phyloP scores from a whole-genome alignment of 2,888 invertebrate species.

The Hypercompe scribonia region DNA sequence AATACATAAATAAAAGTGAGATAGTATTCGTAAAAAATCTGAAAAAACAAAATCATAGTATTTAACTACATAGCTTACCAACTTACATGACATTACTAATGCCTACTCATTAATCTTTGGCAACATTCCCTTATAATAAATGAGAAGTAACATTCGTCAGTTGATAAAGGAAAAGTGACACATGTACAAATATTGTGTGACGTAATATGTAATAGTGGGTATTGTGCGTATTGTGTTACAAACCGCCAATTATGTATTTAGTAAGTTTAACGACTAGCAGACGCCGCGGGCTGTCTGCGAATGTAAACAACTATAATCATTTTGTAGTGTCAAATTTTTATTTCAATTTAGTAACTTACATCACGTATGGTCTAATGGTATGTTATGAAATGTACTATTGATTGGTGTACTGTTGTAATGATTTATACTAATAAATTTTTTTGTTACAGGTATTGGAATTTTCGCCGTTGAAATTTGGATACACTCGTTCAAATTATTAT shows the following conservation, averaged over 20 bases:
- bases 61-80: neutral
- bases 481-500: neutral
- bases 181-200: slow-evolving; percentile 23
- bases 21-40: no score
- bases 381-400: slow-evolving; percentile 16
- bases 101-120: neutral
- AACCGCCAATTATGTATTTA: slow-evolving; percentile 53
- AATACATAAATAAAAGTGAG: no score
- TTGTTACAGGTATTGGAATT: slow-evolving; percentile 23
- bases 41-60: neutral
- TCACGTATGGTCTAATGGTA: slow-evolving; percentile 6
- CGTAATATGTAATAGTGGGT: slow-evolving; percentile 40
- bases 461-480: neutral
- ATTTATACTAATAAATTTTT: slow-evolving; percentile 13
- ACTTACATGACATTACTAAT: neutral
- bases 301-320: slow-evolving; percentile 29
- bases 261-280: slow-evolving; percentile 39
- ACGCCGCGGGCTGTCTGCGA: slow-evolving; percentile 25
- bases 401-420: slow-evolving; percentile 1
- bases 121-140: slow-evolving; percentile 24
- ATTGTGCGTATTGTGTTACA: slow-evolving; percentile 34
- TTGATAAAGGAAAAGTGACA: slow-evolving; percentile 46
- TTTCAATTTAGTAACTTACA: slow-evolving; percentile 1
- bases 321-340: slow-evolving; percentile 28
- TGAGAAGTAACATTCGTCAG: slow-evolving; percentile 40